phyloP scores from a whole-genome alignment of 2,797 vertebrate species.

The Diglossa cyanea region DNA sequence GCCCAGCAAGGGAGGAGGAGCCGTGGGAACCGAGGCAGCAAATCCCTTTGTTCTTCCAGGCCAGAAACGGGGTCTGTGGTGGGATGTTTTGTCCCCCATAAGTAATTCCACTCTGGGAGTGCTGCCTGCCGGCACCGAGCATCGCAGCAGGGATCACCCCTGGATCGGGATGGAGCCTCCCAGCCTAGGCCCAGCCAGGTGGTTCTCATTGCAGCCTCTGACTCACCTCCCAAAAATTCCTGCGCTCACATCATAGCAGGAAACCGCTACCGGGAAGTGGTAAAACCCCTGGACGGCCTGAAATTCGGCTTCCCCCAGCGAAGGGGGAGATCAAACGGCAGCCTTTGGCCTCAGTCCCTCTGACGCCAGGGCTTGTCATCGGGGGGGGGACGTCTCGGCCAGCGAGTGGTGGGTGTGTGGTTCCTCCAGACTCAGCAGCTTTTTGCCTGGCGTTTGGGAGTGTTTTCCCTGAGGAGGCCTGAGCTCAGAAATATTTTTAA shows the following conservation, averaged over 20 bases:
- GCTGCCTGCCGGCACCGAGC: not conserved
- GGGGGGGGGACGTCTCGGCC: not conserved
- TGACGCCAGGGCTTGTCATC: not conserved
- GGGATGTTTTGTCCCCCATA: not conserved
- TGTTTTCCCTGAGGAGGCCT: not conserved
- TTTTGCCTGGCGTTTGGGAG: not conserved
- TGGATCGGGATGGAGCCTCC: not conserved
- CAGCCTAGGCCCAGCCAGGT: not conserved
- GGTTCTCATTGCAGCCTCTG: slow-evolving; percentile 29
- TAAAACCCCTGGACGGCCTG: not conserved
- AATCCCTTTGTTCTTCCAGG: not conserved
- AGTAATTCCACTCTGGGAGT: not conserved
- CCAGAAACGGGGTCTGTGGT: not conserved
- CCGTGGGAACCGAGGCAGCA: not conserved
- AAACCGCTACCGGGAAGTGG: slow-evolving; percentile 22
- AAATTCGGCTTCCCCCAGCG: not conserved
- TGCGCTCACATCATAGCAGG: not conserved
- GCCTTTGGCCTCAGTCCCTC: not conserved
- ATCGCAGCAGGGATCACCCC: not conserved
- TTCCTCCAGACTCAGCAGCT: slow-evolving; percentile 5
- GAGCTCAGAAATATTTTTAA: slow-evolving; percentile 20
- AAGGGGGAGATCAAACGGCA: not conserved
- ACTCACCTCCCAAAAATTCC: slow-evolving; percentile 40
- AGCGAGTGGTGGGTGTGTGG: not conserved
- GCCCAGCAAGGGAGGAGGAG: not conserved